These are phyloP conservation scores for Lepidochrysops patricia DNA, from an alignment of 2,888 invertebrate genomes.

Conservation along the genomic window DNA sequence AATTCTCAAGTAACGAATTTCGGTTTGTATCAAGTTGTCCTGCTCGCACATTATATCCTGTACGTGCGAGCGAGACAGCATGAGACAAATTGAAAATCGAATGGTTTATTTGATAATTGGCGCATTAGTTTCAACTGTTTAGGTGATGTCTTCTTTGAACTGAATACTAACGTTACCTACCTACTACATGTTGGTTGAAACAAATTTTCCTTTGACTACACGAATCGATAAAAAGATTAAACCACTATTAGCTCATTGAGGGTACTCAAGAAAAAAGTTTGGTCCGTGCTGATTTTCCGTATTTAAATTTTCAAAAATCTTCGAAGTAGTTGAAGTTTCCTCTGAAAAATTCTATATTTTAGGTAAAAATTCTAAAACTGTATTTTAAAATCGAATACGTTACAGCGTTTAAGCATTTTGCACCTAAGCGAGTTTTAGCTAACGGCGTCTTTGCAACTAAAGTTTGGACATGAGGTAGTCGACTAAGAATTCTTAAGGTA, in stretches of 20 bases:
- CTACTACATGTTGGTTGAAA: not conserved
- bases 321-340: not conserved
- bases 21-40: too few species aligned
- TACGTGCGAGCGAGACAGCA: too few species aligned
- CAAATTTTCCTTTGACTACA: not conserved
- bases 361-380: conserved; percentile 10
- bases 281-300: conserved; percentile 6
- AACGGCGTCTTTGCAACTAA: not conserved
- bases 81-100: too few species aligned
- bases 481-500: not conserved
- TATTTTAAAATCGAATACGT: conserved; percentile 1
- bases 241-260: not conserved
- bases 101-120: too few species aligned
- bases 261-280: not conserved
- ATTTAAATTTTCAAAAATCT: not conserved
- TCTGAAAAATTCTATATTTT: not conserved
- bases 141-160: not conserved
- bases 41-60: too few species aligned
- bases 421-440: not conserved
- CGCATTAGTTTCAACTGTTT: too few species aligned
- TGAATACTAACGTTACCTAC: not conserved
- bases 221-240: not conserved
- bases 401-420: conserved; percentile 9
- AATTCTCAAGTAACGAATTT: too few species aligned
- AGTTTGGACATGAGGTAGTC: not conserved